Evolutionary conservation across 2,888 invertebrate species (phyloP).

Genomic region (Gnatocerus cornutus): DNA sequence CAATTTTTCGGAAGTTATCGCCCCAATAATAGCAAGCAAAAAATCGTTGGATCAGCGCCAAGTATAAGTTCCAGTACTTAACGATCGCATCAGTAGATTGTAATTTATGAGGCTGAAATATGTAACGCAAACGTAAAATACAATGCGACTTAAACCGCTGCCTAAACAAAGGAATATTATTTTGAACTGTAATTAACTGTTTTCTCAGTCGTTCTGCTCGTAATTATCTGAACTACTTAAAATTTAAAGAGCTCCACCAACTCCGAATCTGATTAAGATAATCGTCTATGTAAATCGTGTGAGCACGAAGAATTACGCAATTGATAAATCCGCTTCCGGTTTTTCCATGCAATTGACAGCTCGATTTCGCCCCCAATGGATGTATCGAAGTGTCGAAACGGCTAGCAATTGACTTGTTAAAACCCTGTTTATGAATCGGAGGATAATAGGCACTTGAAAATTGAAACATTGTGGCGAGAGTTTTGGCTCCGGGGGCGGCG

Average conservation of each 20-base stretch:
- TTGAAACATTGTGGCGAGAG: slow-evolving; percentile 64
- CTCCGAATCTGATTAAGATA: slow-evolving; percentile 40
- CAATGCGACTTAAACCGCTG: slow-evolving; percentile 39
- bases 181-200: slow-evolving; percentile 47
- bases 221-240: slow-evolving; percentile 47
- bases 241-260: slow-evolving; percentile 42
- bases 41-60: not conserved
- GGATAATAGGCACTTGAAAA: slow-evolving; percentile 64
- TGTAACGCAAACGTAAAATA: slow-evolving; percentile 30
- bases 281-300: slow-evolving; percentile 44
- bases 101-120: slow-evolving; percentile 42
- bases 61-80: not conserved
- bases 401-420: slow-evolving; percentile 66
- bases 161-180: slow-evolving; percentile 47
- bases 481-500: slow-evolving; percentile 48
- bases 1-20: too few relatives aligned
- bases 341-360: slow-evolving; percentile 31
- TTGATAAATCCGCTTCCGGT: slow-evolving; percentile 12
- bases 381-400: slow-evolving; percentile 51
- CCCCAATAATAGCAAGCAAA: not conserved
- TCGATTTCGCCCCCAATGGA: slow-evolving; percentile 41
- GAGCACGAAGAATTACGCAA: slow-evolving; percentile 28
- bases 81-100: slow-evolving; percentile 31
- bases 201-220: slow-evolving; percentile 38
- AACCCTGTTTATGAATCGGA: slow-evolving; percentile 67